phyloP scores from a whole-genome alignment of 2,888 invertebrate genomes.

The Lepetodrilus schrolli region DNA sequence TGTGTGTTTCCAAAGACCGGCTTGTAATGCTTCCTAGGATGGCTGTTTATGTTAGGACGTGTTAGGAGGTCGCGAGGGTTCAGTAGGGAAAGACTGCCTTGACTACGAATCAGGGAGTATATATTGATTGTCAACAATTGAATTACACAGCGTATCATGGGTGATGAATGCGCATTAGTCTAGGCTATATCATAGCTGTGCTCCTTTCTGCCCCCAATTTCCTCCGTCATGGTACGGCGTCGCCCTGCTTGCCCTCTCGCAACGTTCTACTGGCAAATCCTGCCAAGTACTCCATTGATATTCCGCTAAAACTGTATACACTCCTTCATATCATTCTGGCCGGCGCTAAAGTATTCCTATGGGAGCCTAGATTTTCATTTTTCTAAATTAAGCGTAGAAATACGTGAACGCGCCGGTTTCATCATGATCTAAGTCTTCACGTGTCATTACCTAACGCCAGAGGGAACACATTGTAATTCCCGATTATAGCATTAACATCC shows the following conservation, averaged over 20 bases:
- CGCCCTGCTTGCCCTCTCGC: too few relatives aligned
- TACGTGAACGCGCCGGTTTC: too few relatives aligned
- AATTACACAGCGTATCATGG: background rate
- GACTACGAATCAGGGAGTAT: background rate
- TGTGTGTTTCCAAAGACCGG: background rate
- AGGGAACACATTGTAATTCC: background rate
- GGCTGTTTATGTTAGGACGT: background rate
- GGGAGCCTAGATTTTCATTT: too few relatives aligned
- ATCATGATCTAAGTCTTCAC: too few relatives aligned
- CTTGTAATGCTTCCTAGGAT: background rate
- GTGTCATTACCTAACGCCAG: background rate
- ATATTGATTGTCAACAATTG: conserved; percentile 19
- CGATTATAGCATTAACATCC: background rate
- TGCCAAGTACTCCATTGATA: too few relatives aligned
- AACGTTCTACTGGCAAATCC: background rate
- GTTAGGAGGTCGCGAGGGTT: background rate
- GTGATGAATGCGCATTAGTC: background rate
- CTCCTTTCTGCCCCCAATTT: background rate
- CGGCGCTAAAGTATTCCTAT: too few relatives aligned
- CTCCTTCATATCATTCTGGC: too few relatives aligned
- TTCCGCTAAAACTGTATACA: too few relatives aligned
- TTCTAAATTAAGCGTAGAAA: too few relatives aligned
- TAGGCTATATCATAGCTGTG: background rate
- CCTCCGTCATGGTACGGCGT: background rate
- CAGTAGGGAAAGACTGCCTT: background rate